phyloP scores from a whole-genome alignment of 2,888 invertebrate genomes.

The Caenorhabditis sinica region DNA sequence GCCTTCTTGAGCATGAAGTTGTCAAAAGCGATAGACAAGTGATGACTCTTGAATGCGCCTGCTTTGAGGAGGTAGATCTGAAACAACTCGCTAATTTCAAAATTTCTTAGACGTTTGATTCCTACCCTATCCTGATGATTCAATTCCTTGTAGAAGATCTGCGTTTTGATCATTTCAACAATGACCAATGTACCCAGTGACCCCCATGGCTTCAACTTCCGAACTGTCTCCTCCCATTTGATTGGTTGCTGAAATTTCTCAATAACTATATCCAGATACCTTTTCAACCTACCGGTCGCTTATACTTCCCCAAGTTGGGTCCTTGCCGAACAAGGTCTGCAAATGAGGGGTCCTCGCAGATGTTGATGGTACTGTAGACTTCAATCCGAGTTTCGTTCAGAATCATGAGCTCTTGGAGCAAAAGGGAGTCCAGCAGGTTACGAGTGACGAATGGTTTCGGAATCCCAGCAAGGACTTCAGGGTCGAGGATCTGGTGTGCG shows the following conservation, averaged over 20 bases:
- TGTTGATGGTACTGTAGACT: not conserved
- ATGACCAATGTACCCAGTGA: constrained; percentile 33
- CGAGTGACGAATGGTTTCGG: too few species aligned
- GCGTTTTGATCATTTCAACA: constrained; percentile 29
- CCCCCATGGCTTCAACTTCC: constrained; percentile 50
- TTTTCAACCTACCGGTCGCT: not conserved
- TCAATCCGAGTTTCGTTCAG: not conserved
- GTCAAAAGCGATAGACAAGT: constrained; percentile 41
- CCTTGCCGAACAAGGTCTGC: not conserved
- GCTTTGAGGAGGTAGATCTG: constrained; percentile 47
- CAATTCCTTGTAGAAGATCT: constrained; percentile 31
- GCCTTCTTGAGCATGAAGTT: not conserved
- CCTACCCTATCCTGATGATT: not conserved
- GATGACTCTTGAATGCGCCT: constrained; percentile 51
- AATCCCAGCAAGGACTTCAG: too few species aligned
- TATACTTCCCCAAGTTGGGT: not conserved
- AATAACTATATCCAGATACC: too few species aligned
- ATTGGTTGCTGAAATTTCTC: constrained; percentile 24
- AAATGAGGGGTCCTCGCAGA: not conserved
- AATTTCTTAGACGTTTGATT: not conserved
- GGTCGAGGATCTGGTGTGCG: too few species aligned
- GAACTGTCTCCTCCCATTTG: constrained; percentile 28
- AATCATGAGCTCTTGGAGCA: too few species aligned
- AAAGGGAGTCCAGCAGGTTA: not conserved
- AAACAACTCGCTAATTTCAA: too few species aligned